Base-by-base conservation (phyloP, 2,888 invertebrate species). In the Cantharis flavilabris region DNA sequence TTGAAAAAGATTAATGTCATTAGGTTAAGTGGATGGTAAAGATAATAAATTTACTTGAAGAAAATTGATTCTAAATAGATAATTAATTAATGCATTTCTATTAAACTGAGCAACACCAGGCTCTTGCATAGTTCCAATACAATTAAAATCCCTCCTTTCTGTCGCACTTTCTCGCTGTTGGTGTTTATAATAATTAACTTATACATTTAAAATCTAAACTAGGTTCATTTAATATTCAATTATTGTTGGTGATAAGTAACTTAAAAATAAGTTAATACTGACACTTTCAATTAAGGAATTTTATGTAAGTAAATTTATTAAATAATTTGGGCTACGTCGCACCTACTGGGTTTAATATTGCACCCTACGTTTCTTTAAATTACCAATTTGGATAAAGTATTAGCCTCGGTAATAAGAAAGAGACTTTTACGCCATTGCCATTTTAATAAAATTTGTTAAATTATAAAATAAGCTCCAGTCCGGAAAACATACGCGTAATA, bases 1-100 rank as follows among this genome's bases (percentile, higher is more conserved):
- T 71, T 70, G 70, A 71, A 69, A 67, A 33, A 71, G 75, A 73
- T 73, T 76, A 76, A 76, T 76, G 73, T 71, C 72, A 72, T 76
- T 76, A 76, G 69, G 67, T 49, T 62, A 67, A 76, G 20, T 69
- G 69, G 33, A 70, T 70, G 20, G 65, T 67, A 23, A 64, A n/a
- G 65, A 67, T 67, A 67, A 67, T 67, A 18, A 20, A 26, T 67
- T 67, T 67, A 67, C 23, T 67, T 67, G 9, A 67, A 20, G 20
- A 20, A 9, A 67, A 67, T 67, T 26, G 65, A 67, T 67, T 67
- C 20, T 67, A 67, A 67, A 67, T 67, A 16, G 65, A 67, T 67
- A 67, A 67, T 67, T 67, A 67, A 67, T 67, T 67, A 23, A 67
- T 26, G 14, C 65, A 23, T 67, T 23, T 23, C 65, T 67, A 67